These are phyloP conservation scores for Malacoraja senta DNA, from an alignment of 2,797 vertebrate genomes.

Conservation along the genomic window DNA sequence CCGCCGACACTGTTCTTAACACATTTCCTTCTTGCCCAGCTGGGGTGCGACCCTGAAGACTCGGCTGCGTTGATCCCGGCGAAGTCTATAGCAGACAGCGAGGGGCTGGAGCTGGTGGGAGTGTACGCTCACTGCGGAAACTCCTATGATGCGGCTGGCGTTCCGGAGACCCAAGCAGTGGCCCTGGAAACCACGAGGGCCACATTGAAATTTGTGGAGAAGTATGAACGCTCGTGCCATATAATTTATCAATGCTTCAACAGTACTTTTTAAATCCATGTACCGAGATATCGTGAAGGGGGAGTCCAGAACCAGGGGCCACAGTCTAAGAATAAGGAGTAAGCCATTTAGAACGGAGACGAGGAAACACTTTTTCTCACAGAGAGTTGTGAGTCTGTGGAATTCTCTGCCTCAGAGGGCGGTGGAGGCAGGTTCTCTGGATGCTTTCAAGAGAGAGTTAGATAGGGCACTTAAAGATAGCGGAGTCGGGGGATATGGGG, in stretches of 20 bases:
- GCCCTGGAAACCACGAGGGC: constrained; percentile 60
- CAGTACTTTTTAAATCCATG: too few relatives aligned
- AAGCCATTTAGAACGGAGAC: too few relatives aligned
- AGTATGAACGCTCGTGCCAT: constrained; percentile 52
- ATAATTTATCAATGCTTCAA: not conserved
- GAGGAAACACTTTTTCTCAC: too few relatives aligned
- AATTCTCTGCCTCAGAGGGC: too few relatives aligned
- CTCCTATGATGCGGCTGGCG: constrained; percentile 63
- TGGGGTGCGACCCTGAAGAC: constrained; percentile 59
- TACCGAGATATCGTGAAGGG: too few relatives aligned
- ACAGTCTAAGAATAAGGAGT: too few relatives aligned
- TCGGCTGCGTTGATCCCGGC: constrained; percentile 59
- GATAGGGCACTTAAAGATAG: too few relatives aligned
- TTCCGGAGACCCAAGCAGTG: constrained; percentile 57
- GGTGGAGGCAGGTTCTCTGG: too few relatives aligned
- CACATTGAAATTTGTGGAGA: constrained; percentile 62
- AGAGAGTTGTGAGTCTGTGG: too few relatives aligned
- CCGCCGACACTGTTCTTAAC: not conserved
- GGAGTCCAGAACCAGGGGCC: too few relatives aligned
- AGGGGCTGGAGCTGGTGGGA: constrained; percentile 62
- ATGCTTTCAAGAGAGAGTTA: too few relatives aligned
- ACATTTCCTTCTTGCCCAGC: constrained; percentile 46
- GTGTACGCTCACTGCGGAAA: constrained; percentile 77
- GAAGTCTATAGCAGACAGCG: constrained; percentile 48
- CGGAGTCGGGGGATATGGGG: too few relatives aligned